Evolutionary conservation across 23 tunicate species (phyloP).

Genomic region (Trididemnum clinides): DNA sequence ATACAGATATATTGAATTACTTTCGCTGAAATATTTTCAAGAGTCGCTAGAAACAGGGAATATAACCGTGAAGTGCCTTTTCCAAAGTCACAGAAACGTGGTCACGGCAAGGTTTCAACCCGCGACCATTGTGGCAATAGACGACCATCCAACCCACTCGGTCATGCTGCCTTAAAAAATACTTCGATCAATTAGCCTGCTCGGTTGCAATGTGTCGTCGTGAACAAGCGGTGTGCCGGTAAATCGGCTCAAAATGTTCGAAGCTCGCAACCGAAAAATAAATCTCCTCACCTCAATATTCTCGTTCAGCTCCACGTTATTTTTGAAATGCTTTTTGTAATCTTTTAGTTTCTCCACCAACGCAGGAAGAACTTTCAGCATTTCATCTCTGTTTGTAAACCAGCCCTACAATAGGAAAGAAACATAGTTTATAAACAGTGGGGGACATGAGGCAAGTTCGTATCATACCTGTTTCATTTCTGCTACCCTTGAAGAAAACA

Average conservation of each 20-base stretch:
- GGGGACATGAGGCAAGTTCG: too few relatives aligned
- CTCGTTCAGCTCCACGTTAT: slow-evolving; percentile 65
- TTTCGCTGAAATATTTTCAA: too few relatives aligned
- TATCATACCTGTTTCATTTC: slow-evolving; percentile 90
- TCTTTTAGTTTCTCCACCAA: slow-evolving; percentile 70
- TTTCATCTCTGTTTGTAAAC: slow-evolving; percentile 90
- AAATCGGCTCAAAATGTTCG: too few relatives aligned
- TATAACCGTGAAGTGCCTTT: too few relatives aligned
- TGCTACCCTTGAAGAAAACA: slow-evolving; percentile 86
- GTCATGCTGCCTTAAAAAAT: too few relatives aligned
- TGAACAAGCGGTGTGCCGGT: too few relatives aligned
- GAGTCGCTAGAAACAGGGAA: too few relatives aligned
- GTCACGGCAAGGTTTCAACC: neutral
- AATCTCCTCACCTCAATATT: slow-evolving; percentile 56
- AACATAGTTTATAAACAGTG: too few relatives aligned
- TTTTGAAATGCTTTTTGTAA: slow-evolving; percentile 78
- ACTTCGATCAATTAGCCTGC: neutral
- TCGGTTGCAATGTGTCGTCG: neutral
- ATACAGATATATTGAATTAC: too few relatives aligned
- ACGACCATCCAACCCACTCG: neutral
- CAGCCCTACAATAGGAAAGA: slow-evolving; percentile 71
- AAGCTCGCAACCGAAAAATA: too few relatives aligned
- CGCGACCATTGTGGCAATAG: neutral
- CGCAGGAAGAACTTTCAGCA: slow-evolving; percentile 66
- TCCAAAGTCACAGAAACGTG: too few relatives aligned